phyloP scores from a whole-genome alignment of 2,888 invertebrate species.

The Caenorhabditis sp. region DNA sequence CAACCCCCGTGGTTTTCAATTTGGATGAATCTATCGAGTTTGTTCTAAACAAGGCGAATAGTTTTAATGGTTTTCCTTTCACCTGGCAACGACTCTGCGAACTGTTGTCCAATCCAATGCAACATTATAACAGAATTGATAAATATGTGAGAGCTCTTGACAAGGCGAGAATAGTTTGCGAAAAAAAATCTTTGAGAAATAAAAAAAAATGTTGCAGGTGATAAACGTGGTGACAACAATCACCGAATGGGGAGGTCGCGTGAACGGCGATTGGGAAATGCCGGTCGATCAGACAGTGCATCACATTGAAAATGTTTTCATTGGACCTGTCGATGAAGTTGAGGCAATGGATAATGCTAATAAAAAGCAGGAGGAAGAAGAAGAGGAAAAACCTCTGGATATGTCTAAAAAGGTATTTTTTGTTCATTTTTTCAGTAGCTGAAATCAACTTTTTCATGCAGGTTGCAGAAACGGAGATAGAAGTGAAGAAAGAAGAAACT shows the following conservation, averaged over 20 bases:
- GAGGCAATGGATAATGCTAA: conserved; percentile 23
- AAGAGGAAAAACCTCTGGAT: conserved; percentile 22
- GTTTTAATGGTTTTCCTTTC: conserved; percentile 37
- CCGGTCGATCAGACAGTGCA: conserved; percentile 6
- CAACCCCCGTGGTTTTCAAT: conserved; percentile 27
- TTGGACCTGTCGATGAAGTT: conserved; percentile 32
- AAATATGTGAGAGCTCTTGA: conserved; percentile 37
- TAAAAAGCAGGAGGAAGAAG: neutral
- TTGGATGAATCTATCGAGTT: conserved; percentile 33
- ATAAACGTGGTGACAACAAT: conserved; percentile 39
- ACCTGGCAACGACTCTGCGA: conserved; percentile 41
- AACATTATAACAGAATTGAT: conserved; percentile 26
- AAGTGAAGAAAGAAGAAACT: conserved; percentile 6
- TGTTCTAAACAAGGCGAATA: conserved; percentile 23
- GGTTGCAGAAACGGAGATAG: neutral
- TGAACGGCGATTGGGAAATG: conserved; percentile 34
- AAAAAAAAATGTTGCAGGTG: conserved; percentile 15
- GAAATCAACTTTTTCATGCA: no score
- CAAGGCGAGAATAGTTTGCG: conserved; percentile 11
- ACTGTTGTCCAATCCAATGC: conserved; percentile 21
- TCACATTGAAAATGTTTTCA: conserved; percentile 23
- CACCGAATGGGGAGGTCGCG: conserved; percentile 26
- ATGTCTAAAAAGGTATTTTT: conserved; percentile 20
- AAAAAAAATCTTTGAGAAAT: neutral
- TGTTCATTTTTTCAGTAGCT: conserved; percentile 1